A percentile compares a stretch with the other conserved stretches of the same genome.
Evolutionary conservation across 2,888 invertebrate species (phyloP).

Genomic region (Epinotia ramella): DNA sequence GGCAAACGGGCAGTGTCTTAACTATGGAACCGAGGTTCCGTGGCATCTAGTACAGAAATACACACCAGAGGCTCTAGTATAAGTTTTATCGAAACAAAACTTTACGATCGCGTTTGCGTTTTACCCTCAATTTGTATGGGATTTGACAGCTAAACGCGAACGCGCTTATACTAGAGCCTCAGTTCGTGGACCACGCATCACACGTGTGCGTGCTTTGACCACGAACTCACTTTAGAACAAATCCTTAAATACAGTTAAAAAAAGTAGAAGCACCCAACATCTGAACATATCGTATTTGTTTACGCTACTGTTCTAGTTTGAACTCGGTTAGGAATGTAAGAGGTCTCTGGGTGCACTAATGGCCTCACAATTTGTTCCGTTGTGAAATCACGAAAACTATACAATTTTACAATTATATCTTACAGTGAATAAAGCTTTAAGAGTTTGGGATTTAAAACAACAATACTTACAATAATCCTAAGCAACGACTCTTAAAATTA

Average conservation of each 20-base stretch:
- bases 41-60: slow-evolving; percentile 15
- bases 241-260: not conserved
- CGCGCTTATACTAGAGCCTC: too few relatives aligned
- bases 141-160: too few relatives aligned
- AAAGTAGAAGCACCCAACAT: slow-evolving; percentile 18
- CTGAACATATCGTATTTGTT: not conserved
- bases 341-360: slow-evolving; percentile 21
- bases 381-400: slow-evolving; percentile 32
- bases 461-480: slow-evolving; percentile 41
- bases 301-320: slow-evolving; percentile 1
- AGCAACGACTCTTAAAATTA: slow-evolving; percentile 45
- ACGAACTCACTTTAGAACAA: not conserved
- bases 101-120: too few relatives aligned
- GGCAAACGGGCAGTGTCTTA: slow-evolving; percentile 56
- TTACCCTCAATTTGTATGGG: too few relatives aligned
- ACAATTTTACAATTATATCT: slow-evolving; percentile 41
- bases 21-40: slow-evolving; percentile 28
- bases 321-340: slow-evolving; percentile 33
- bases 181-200: not conserved
- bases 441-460: slow-evolving; percentile 48
- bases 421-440: slow-evolving; percentile 56
- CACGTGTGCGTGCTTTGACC: not conserved
- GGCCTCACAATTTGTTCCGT: slow-evolving; percentile 17
- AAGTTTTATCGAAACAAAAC: too few relatives aligned
- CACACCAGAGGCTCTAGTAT: not conserved